Evolutionary conservation across 1,140 invertebrate species (phyloP), one percentile per base, ranked within the genome.

Genomic region (Cyclina sinensis): DNA sequence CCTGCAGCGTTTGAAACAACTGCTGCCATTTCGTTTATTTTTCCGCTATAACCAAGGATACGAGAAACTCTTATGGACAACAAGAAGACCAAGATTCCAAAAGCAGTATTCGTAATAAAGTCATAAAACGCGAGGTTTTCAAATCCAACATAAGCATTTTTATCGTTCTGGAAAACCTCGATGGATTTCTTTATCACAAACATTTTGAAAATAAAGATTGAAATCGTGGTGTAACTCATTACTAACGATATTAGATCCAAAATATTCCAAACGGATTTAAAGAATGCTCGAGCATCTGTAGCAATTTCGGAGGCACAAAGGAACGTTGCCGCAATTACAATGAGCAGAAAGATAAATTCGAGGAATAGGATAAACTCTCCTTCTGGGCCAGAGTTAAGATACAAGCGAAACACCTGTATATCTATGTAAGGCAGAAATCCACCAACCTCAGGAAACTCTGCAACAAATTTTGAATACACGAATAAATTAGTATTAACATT

Each of bases 381-480:
- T 27, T 59, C 32, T 35, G 39, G 18, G 3, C 76, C 65, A 24
- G 74, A 11, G 37, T 81, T 18, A 4, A 35, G 24, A 70, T 65
- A 90, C 32, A 88, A 43, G 30, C 86, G 37, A 62, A 90, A 81
- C 9, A 87, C 59, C 30, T 85, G 37, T 7, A 90, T 51, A 24
- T 70, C 73, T 4, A 57, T 16, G 24, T 37, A 90, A 7, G 51
- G 74, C 4, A 91, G 14, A 27, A 92, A 86, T 18, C 91, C 92
- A 39, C 96, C 96, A 18, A 94, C 94, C 27, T 96, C 95, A 27
- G 95, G 88, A 89, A 96, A 96, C 89, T 96, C 96, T 4, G 84
- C 79, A 14, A 92, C 62, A 65, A 92, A 85, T 37, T 59, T 80
- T 1, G 84, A 39, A 27, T 88, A 86, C 0, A 89, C 21, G 59